A percentile compares a stretch with the other conserved stretches of the same genome.
Evolutionary conservation across 2,888 invertebrate species (phyloP).

Genomic region (Dicyrtomina minuta): DNA sequence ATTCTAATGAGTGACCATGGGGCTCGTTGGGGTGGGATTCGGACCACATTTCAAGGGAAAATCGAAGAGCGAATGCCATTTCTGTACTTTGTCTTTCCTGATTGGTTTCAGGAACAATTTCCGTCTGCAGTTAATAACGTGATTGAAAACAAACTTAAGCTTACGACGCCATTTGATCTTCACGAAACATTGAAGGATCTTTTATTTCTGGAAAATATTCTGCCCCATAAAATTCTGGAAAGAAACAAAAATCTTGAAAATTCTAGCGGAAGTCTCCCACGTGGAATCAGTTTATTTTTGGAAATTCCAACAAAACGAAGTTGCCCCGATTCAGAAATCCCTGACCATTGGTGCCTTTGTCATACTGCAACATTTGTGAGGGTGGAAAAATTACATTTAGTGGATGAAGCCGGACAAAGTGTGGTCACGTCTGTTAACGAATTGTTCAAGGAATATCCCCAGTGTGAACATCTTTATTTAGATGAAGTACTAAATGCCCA

Average conservation of each 20-base stretch:
- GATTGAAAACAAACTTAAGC: constrained; percentile 47
- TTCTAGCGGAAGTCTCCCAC: constrained; percentile 57
- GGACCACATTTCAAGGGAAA: constrained; percentile 72
- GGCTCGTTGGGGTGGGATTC: constrained; percentile 74
- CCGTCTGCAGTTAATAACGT: constrained; percentile 67
- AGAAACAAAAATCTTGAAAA: constrained; percentile 55
- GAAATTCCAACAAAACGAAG: constrained; percentile 71
- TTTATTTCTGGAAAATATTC: constrained; percentile 23
- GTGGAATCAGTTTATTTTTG: constrained; percentile 75
- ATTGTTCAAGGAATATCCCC: constrained; percentile 61
- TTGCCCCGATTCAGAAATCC: constrained; percentile 75
- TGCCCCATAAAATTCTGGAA: constrained; percentile 50
- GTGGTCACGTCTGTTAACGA: constrained; percentile 68
- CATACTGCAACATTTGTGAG: too few species aligned
- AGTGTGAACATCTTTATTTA: constrained; percentile 67
- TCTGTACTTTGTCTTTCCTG: constrained; percentile 71
- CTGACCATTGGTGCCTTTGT: constrained; percentile 86
- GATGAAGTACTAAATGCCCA: constrained; percentile 67
- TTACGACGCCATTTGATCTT: constrained; percentile 83
- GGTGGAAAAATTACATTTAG: constrained; percentile 59
- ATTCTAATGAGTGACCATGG: too few species aligned
- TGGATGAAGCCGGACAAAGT: constrained; percentile 64
- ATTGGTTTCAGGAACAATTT: constrained; percentile 68
- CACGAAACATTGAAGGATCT: constrained; percentile 55
- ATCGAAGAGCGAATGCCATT: constrained; percentile 87